Conservation (phyloP, 2,113 vertebrate species). For the Alces alces region DNA sequence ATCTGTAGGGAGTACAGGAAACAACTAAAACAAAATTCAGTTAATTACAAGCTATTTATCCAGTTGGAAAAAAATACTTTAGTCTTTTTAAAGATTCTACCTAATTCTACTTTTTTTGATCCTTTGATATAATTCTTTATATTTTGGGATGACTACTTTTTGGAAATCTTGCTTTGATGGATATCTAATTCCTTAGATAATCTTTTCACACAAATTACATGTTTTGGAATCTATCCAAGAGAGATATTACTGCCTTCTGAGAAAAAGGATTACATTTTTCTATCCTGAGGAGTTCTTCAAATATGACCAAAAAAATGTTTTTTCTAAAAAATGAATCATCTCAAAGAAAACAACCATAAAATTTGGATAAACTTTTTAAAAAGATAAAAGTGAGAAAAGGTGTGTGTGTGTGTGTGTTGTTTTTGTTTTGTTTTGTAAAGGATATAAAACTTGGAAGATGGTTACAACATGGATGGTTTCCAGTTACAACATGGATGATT, state of each 20-base stretch:
- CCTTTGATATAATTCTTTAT: background rate
- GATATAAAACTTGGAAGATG: background rate
- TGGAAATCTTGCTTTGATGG: background rate
- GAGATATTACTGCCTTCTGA: slow-evolving; percentile 9
- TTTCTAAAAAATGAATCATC: background rate
- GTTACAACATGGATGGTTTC: background rate
- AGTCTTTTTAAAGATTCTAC: background rate
- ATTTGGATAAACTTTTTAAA: background rate
- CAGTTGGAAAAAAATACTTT: background rate
- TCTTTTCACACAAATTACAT: slow-evolving; percentile 8
- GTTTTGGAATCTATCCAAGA: slow-evolving; percentile 34
- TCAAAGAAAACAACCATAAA: slow-evolving; percentile 8
- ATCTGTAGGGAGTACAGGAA: slow-evolving; percentile 21
- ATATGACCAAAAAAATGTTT: background rate
- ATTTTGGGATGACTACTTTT: background rate
- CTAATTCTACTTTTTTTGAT: background rate
- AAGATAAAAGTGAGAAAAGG: background rate
- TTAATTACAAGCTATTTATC: background rate
- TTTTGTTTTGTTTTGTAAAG: background rate
- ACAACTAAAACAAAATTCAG: slow-evolving; percentile 6
- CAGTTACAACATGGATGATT: background rate
- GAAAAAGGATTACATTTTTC: slow-evolving; percentile 12
- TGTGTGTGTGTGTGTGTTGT: background rate
- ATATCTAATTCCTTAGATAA: background rate
- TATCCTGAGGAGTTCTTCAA: slow-evolving; percentile 1